phyloP scores from a whole-genome alignment of 2,113 vertebrate species.

The Erythrocercus mccallii region DNA sequence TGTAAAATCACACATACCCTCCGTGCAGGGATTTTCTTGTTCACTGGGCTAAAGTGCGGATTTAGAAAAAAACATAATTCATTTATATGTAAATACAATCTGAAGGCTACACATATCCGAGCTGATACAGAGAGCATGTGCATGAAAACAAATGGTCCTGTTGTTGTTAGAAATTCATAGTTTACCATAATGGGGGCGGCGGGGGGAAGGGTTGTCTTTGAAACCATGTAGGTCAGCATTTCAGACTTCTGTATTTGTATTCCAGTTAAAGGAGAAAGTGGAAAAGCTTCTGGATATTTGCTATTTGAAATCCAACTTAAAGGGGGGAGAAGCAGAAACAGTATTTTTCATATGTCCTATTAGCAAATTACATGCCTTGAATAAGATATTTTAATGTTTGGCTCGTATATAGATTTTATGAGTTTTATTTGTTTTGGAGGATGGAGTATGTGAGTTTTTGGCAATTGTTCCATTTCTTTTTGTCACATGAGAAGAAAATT shows the following conservation, averaged over 20 bases:
- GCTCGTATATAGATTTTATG: not conserved
- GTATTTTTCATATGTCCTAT: not conserved
- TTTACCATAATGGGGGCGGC: not conserved
- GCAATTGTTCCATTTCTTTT: not conserved
- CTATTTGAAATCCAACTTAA: not conserved
- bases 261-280: slow-evolving; percentile 6
- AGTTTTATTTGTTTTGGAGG: not conserved
- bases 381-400: not conserved
- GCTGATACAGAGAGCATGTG: not conserved
- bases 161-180: slow-evolving; percentile 6
- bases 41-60: not conserved
- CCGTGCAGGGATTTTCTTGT: not conserved
- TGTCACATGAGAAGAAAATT: not conserved
- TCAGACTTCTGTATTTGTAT: slow-evolving; percentile 12
- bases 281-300: not conserved
- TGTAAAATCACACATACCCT: not conserved
- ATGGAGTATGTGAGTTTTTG: not conserved
- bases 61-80: not conserved
- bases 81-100: slow-evolving; percentile 51
- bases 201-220: not conserved
- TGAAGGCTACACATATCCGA: not conserved
- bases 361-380: not conserved
- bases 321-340: not conserved
- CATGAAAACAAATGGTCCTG: slow-evolving; percentile 14
- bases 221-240: slow-evolving; percentile 17